These are phyloP conservation scores for Himalopsyche japonica DNA, from an alignment of 2,888 invertebrate genomes.

Conservation along the genomic window DNA sequence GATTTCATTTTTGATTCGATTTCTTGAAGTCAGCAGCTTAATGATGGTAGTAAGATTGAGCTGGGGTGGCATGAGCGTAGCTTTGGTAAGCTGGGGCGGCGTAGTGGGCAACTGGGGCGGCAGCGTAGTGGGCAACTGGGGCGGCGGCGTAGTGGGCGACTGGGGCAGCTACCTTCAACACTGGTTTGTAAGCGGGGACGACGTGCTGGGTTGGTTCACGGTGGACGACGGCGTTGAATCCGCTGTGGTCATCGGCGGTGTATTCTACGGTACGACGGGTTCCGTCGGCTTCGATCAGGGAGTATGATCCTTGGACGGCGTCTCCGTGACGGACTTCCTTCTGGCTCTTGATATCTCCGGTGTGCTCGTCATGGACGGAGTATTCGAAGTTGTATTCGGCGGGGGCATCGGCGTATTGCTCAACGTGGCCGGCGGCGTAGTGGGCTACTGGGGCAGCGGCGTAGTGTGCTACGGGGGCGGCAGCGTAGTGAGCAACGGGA, in stretches of 20 bases:
- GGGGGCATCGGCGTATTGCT: conserved; percentile 38
- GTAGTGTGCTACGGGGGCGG: conserved; percentile 19
- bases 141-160: conserved; percentile 19
- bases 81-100: conserved; percentile 7
- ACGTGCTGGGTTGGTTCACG: conserved; percentile 43
- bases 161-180: conserved; percentile 19
- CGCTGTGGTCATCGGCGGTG: conserved; percentile 57
- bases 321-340: conserved; percentile 41
- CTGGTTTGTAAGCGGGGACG: conserved; percentile 26
- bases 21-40: not conserved
- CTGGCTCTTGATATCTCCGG: conserved; percentile 56
- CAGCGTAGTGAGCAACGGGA: conserved; percentile 8
- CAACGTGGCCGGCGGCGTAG: conserved; percentile 43
- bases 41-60: conserved; percentile 4
- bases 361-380: conserved; percentile 42
- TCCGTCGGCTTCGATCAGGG: conserved; percentile 49
- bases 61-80: conserved; percentile 3
- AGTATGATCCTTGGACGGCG: conserved; percentile 26
- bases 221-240: conserved; percentile 57
- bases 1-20: not conserved
- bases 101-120: conserved; percentile 16
- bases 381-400: conserved; percentile 29
- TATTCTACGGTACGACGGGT: conserved; percentile 52
- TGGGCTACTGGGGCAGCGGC: not conserved
- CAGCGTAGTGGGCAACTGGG: conserved; percentile 7